Percentiles rank a stretch among this genome's conserved stretches.
These are phyloP conservation scores for Hydra vulgaris DNA, from an alignment of 30 jellyfish, hydroid and myxozoan genomes.

Conservation along the genomic window DNA sequence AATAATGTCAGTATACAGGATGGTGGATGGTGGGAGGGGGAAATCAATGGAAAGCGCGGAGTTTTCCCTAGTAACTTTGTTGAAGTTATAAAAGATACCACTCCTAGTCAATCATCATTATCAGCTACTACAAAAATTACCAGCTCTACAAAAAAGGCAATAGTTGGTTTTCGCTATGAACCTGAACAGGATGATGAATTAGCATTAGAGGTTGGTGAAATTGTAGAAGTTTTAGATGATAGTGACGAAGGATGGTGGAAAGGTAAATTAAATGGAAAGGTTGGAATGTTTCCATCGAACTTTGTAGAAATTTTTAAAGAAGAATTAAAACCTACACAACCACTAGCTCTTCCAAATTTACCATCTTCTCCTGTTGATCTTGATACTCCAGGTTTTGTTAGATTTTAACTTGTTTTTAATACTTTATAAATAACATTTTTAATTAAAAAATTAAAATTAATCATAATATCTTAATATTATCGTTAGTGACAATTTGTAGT, in stretches of 20 bases:
- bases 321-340: constrained; percentile 9
- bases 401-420: neutral
- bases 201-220: constrained; percentile 63
- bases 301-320: constrained; percentile 62
- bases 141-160: constrained; percentile 31
- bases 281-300: constrained; percentile 83
- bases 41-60: constrained; percentile 70
- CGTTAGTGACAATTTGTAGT: too few species aligned
- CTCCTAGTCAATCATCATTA: constrained; percentile 5
- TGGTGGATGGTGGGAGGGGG: constrained; percentile 99
- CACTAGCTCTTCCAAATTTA: neutral
- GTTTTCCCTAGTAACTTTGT: constrained; percentile 92
- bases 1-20: constrained; percentile 46
- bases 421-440: neutral
- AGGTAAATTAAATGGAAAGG: constrained; percentile 63
- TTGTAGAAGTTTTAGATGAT: constrained; percentile 42
- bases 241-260: constrained; percentile 98
- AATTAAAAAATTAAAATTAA: neutral
- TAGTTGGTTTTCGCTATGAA: constrained; percentile 52
- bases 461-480: too few species aligned
- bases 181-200: constrained; percentile 74
- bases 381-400: constrained; percentile 14
- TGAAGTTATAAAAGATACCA: constrained; percentile 34
- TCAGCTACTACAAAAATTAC: neutral
- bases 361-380: neutral